A percentile compares a stretch with the other conserved stretches of the same genome.
These are phyloP conservation scores for Semotilus atromaculatus DNA, from an alignment of 2,797 vertebrate genomes.

Conservation along the genomic window DNA sequence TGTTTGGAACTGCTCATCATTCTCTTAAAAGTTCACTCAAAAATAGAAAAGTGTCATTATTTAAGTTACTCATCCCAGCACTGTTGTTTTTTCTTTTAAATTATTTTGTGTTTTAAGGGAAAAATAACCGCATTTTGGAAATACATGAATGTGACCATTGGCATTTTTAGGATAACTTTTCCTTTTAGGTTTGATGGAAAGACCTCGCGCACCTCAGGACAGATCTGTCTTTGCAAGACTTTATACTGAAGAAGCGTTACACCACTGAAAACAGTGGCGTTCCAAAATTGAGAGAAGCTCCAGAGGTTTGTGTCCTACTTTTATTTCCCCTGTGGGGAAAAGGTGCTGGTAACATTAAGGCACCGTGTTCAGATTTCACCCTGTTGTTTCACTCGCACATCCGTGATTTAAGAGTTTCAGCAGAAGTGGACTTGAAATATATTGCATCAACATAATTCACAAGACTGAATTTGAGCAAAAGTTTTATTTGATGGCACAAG, in stretches of 20 bases:
- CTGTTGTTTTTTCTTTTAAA: not conserved
- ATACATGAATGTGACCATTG: not conserved
- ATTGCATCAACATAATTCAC: conserved; percentile 27
- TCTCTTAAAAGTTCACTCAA: not conserved
- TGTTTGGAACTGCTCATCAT: not conserved
- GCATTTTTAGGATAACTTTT: not conserved
- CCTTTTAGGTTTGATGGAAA: not conserved
- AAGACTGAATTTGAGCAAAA: conserved; percentile 7
- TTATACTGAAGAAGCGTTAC: not conserved
- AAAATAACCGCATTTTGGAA: not conserved
- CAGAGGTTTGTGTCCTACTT: conserved; percentile 38
- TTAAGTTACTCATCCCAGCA: not conserved
- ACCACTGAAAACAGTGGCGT: not conserved
- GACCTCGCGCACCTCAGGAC: not conserved
- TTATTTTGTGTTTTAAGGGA: not conserved
- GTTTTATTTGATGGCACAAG: conserved; percentile 46
- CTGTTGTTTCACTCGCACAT: not conserved
- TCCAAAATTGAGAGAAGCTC: conserved; percentile 9
- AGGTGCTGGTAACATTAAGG: not conserved
- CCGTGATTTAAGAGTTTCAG: conserved; percentile 9
- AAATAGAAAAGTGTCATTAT: not conserved
- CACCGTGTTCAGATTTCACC: not conserved
- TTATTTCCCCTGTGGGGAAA: conserved; percentile 31
- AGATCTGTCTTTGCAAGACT: not conserved
- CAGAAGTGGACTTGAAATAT: conserved; percentile 5